These are phyloP conservation scores for Anthrax anthrax DNA, from an alignment of 2,888 invertebrate species.

Conservation along the genomic window DNA sequence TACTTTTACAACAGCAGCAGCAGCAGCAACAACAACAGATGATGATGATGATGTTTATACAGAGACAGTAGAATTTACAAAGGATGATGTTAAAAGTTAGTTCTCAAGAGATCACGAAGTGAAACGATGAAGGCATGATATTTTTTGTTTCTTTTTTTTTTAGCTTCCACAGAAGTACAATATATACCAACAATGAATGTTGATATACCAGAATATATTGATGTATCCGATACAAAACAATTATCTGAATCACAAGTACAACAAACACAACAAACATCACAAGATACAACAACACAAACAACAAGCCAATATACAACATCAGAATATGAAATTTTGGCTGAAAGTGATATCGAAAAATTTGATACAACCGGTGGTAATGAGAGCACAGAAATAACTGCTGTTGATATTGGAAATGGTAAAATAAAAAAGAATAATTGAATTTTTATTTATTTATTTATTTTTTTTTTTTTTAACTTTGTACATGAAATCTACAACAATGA, in stretches of 20 bases:
- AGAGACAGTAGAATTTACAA: conserved; percentile 29
- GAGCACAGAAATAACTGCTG: conserved; percentile 26
- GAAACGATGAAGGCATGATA: too few relatives aligned
- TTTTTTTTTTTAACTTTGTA: too few relatives aligned
- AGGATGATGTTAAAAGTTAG: conserved; percentile 30
- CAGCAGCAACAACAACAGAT: too few relatives aligned
- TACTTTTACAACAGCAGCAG: too few relatives aligned
- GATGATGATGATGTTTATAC: conserved; percentile 33
- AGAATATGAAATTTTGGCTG: conserved; percentile 32
- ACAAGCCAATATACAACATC: conserved; percentile 31
- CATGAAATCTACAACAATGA: too few relatives aligned
- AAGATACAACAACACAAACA: conserved; percentile 27
- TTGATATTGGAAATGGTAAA: conserved; percentile 27
- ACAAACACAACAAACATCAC: conserved; percentile 23
- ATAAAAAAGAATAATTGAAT: too few relatives aligned
- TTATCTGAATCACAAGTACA: conserved; percentile 23
- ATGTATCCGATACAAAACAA: conserved; percentile 29
- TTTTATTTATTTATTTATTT: too few relatives aligned
- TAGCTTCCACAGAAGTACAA: conserved; percentile 30
- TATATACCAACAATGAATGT: conserved; percentile 37
- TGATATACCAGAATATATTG: conserved; percentile 43
- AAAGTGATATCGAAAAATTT: conserved; percentile 32
- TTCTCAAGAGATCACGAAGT: too few relatives aligned
- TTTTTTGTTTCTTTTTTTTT: neutral
- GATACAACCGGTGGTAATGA: conserved; percentile 23